Evolutionary conservation across 2,888 invertebrate species (phyloP).

Genomic region (Phortica magna): DNA sequence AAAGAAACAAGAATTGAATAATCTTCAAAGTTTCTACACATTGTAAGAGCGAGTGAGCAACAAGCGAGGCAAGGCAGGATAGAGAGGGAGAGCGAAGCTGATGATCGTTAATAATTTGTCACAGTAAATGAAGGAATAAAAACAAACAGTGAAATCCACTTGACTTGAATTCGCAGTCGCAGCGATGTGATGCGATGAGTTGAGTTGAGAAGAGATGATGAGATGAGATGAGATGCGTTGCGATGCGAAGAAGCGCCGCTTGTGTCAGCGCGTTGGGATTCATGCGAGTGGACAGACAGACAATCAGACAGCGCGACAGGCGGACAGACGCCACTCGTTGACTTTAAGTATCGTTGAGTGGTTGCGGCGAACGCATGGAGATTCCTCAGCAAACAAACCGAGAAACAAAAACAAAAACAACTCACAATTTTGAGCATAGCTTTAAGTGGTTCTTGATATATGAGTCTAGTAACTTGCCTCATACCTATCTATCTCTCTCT

Average conservation of each 20-base stretch:
- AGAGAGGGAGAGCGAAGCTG: slow-evolving; percentile 31
- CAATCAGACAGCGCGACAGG: too few relatives aligned
- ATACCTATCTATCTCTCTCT: background rate
- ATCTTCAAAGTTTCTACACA: slow-evolving; percentile 5
- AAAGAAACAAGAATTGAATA: slow-evolving; percentile 54
- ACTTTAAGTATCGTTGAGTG: too few relatives aligned
- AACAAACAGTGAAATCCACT: slow-evolving; percentile 73
- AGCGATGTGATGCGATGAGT: background rate
- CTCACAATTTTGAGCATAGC: slow-evolving; percentile 57
- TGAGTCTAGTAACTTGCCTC: slow-evolving; percentile 16
- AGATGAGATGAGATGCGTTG: background rate
- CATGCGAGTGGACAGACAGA: too few relatives aligned
- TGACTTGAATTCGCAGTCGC: slow-evolving; percentile 49
- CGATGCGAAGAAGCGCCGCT: background rate
- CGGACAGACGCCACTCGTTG: too few relatives aligned
- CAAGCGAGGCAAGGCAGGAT: slow-evolving; percentile 30
- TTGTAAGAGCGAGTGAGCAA: background rate
- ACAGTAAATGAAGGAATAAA: slow-evolving; percentile 70
- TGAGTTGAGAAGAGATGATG: background rate
- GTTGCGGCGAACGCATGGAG: background rate
- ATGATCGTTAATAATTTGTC: slow-evolving; percentile 77
- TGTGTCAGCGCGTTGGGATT: too few relatives aligned
- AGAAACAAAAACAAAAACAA: slow-evolving; percentile 16
- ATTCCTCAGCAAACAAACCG: slow-evolving; percentile 8
- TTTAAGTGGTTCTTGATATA: slow-evolving; percentile 63